A percentile compares a stretch with the other conserved stretches of the same genome.
These are phyloP conservation scores for Polydrusus tereticollis DNA, from an alignment of 2,888 invertebrate genomes.

Conservation along the genomic window DNA sequence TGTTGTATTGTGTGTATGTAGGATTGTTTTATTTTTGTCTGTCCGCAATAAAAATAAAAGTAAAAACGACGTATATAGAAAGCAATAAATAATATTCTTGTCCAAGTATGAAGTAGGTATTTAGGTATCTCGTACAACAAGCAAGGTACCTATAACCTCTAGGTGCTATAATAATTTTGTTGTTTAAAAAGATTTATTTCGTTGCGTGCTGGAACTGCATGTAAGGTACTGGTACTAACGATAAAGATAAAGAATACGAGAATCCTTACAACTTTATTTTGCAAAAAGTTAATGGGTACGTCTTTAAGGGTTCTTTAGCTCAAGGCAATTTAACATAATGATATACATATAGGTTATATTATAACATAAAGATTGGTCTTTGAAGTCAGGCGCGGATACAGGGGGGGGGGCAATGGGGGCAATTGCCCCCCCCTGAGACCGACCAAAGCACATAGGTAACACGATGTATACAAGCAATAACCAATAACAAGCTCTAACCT, in stretches of 20 bases:
- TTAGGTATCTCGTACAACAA: constrained; percentile 34
- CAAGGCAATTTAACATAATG: no score
- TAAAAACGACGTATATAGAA: constrained; percentile 15
- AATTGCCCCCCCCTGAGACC: no score
- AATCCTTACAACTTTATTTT: constrained; percentile 29
- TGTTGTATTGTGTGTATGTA: constrained; percentile 12
- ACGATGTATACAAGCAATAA: no score
- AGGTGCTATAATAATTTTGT: constrained; percentile 26
- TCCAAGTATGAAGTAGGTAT: constrained; percentile 32
- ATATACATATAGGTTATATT: no score
- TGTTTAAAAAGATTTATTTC: constrained; percentile 27
- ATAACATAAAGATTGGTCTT: no score
- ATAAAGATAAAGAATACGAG: constrained; percentile 19
- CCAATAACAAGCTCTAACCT: no score
- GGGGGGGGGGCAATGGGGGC: no score
- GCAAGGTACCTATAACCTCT: constrained; percentile 18
- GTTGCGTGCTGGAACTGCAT: constrained; percentile 15
- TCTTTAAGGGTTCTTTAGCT: neutral
- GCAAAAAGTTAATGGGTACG: constrained; percentile 24
- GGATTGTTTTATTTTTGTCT: constrained; percentile 19
- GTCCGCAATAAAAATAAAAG: constrained; percentile 17
- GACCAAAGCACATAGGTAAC: no score
- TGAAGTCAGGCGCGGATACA: no score
- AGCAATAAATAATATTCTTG: constrained; percentile 27
- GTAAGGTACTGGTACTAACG: neutral